Base-by-base conservation (phyloP, 2,888 invertebrate genomes). In the Boloria euphrosyne region DNA sequence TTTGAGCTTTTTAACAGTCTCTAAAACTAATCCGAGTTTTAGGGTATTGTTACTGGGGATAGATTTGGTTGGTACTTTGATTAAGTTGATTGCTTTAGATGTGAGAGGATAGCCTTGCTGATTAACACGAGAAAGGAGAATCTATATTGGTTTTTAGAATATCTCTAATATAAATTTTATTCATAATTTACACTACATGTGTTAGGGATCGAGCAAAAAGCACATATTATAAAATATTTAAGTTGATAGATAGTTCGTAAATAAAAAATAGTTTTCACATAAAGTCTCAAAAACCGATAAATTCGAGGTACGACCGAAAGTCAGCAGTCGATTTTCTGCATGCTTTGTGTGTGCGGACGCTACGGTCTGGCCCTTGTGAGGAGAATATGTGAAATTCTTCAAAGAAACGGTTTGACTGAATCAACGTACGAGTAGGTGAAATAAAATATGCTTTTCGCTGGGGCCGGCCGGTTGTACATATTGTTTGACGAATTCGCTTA, bases 321-420 rank as follows among this genome's bases (percentile, higher is more conserved):
- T 59, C 52, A 59, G 65, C 65, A 65, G 58, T 65, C 65, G 83
- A 82, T 79, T 82, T 84, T 84, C 84, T 87, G 90, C 90, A 90
- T 91, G 90, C 89, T 90, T 66, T 88, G 83, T 85, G 84, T 89
- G 84, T 88, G 87, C 87, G 82, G 85, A 87, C 79, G 81, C 79
- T 79, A 74, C 78, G 83, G 80, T 79, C 76, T 77, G 78, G 81
- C 82, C 83, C 79, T 75, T 75, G 82, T 80, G 81, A 78, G 77
- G 73, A 67, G 68, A 58, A 64, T 61, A 51, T 60, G 44, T 64
- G 58, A 61, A 51, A 66, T 59, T 44, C 61, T 55, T 50, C 66
- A 65, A 62, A 51, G 62, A 63, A 53, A 67, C 47, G 65, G 60
- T 65, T 58, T 65, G 59, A 65, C 47, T 59, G 31, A 64, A 47